A percentile compares a stretch with the other conserved stretches of the same genome.
Evolutionary conservation across 2,888 invertebrate species (phyloP).

Genomic region (Cantharis flavilabris): DNA sequence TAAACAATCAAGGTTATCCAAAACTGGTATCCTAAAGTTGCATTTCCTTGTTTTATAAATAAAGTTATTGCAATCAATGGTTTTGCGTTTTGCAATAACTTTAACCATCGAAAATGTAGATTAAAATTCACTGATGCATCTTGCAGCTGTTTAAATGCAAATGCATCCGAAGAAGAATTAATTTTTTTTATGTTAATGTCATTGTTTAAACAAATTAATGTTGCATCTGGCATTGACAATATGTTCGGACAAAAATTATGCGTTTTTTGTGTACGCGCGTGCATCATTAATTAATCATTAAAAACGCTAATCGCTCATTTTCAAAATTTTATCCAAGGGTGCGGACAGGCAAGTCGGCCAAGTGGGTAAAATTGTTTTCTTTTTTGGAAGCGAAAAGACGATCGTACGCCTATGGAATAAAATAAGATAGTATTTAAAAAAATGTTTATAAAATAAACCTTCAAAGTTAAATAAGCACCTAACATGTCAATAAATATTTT

Average conservation of each 20-base stretch:
- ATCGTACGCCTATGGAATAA: neutral
- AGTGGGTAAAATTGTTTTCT: neutral
- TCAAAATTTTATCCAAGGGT: neutral
- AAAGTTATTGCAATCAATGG: neutral
- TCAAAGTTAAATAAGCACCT: neutral
- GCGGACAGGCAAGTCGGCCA: neutral
- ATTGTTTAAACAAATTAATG: constrained; percentile 8
- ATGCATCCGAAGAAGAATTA: constrained; percentile 4
- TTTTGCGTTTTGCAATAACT: neutral
- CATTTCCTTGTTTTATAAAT: constrained; percentile 38
- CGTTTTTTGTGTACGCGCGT: neutral
- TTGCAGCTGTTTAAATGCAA: constrained; percentile 11
- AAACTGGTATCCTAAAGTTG: constrained; percentile 48
- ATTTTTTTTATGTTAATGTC: constrained; percentile 3
- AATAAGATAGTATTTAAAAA: neutral
- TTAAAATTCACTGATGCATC: constrained; percentile 14
- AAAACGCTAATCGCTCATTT: neutral
- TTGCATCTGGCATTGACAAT: constrained; percentile 4
- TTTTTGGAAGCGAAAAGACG: neutral
- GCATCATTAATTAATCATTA: neutral
- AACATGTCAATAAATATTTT: constrained; percentile 1
- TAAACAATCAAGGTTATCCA: constrained; percentile 52
- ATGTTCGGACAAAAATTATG: neutral
- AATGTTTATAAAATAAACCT: neutral
- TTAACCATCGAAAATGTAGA: constrained; percentile 3